A percentile compares a stretch with the other conserved stretches of the same genome.
These are phyloP conservation scores for Cyrtorhinus lividipennis DNA, from an alignment of 1,140 invertebrate genomes.

Conservation along the genomic window DNA sequence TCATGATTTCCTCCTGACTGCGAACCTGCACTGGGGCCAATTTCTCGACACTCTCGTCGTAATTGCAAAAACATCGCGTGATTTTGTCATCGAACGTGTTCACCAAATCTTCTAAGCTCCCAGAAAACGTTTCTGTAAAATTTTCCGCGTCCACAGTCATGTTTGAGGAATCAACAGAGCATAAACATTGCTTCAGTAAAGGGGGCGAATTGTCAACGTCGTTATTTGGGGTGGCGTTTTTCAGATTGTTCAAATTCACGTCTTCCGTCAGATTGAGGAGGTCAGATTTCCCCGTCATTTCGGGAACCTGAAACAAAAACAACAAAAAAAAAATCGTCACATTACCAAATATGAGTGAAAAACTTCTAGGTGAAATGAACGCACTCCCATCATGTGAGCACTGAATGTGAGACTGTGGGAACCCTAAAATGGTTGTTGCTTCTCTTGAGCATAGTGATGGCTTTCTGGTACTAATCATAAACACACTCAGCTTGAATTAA, in stretches of 20 bases:
- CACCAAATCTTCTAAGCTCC: slow-evolving; percentile 91
- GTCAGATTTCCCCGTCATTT: slow-evolving; percentile 6
- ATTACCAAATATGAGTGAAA: too few species aligned
- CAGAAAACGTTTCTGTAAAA: slow-evolving; percentile 80
- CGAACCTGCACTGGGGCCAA: slow-evolving; percentile 95
- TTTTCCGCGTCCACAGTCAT: slow-evolving; percentile 41
- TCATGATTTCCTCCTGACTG: slow-evolving; percentile 97
- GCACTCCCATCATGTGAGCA: too few species aligned
- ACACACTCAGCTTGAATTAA: too few species aligned
- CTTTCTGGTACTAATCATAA: too few species aligned
- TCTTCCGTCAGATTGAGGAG: slow-evolving; percentile 12
- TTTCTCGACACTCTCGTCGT: slow-evolving; percentile 91
- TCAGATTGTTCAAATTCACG: slow-evolving; percentile 19
- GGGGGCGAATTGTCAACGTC: slow-evolving; percentile 14
- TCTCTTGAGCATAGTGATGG: too few species aligned
- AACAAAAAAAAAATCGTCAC: too few species aligned
- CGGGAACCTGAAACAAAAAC: too few species aligned
- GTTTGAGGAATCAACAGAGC: slow-evolving; percentile 35
- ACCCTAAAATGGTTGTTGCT: too few species aligned
- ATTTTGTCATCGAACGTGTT: slow-evolving; percentile 99
- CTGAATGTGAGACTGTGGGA: too few species aligned
- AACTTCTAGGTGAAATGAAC: too few species aligned
- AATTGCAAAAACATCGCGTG: slow-evolving; percentile 94
- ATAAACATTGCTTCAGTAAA: slow-evolving; percentile 36
- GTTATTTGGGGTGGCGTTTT: slow-evolving; percentile 8